A percentile compares a stretch with the other conserved stretches of the same genome.
These are phyloP conservation scores for Setophaga coronata DNA, from an alignment of 2,113 vertebrate species.

Conservation along the genomic window DNA sequence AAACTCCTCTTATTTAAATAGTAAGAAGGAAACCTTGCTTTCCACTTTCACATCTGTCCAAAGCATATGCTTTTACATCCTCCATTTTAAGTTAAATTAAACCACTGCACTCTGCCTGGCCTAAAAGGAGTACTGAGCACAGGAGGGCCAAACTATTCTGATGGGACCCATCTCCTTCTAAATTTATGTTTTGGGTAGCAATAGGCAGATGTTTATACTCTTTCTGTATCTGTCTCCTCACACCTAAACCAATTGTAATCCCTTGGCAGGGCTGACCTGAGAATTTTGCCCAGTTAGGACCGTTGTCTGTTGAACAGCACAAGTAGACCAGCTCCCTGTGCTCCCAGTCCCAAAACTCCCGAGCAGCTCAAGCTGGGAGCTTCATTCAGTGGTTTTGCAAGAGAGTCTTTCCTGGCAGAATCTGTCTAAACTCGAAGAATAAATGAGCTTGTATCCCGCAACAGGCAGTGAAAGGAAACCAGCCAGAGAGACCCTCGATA, in stretches of 20 bases:
- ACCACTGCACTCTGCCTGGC: rapidly evolving
- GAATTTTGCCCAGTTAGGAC: rapidly evolving
- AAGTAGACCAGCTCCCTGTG: not conserved
- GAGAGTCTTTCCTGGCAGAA: not conserved
- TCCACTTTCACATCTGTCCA: not conserved
- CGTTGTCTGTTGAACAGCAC: not conserved
- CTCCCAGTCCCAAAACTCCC: not conserved
- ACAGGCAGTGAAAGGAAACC: not conserved
- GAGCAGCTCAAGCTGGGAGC: not conserved
- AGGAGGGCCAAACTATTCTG: not conserved
- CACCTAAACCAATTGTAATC: not conserved
- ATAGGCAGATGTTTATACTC: not conserved
- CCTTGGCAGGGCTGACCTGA: not conserved
- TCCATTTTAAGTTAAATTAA: not conserved
- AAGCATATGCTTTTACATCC: not conserved
- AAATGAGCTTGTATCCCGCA: not conserved
- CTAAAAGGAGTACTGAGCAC: not conserved
- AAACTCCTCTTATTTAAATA: not conserved
- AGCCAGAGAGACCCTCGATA: not conserved
- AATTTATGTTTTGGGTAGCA: not conserved
- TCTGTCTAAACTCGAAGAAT: not conserved
- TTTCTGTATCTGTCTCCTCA: not conserved
- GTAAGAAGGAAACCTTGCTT: not conserved
- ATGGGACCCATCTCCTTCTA: not conserved
- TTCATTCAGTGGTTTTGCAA: not conserved